Base-by-base conservation (phyloP, 2,888 invertebrate species). In the Oscheius myriophilus region DNA sequence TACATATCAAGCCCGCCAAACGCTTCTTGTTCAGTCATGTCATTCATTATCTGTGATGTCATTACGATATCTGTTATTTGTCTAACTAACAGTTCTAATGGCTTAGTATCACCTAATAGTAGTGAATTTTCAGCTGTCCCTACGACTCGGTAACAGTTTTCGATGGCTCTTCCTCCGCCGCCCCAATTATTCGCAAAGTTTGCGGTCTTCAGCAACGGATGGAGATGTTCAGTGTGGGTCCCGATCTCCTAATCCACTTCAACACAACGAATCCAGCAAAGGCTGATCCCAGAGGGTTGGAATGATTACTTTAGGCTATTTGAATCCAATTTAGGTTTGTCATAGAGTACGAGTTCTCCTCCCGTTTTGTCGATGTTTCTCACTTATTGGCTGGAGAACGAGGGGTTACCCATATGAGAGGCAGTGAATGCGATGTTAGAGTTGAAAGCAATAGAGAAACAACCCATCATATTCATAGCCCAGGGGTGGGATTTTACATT, bases 291-390 rank as follows among this genome's bases (percentile, higher is more conserved):
- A 92, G 96, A 88, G 98, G 97, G 87, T 98, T 96, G 90, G 94
- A 41, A 16, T n/a, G 25, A 21, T 21, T 26, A 39, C 23, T 39
- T 43, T 53, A 26, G 7, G 14, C 16, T 4, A 33, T 33, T 6
- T 46, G 12, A 46, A 26, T 16, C 16, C 23, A 25, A 9, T 61
- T 61, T 58, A 81, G 84, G 12, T 84, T 79, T 70, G 74, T 83
- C 90, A 96, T 95, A 88, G 94, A 95, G 89, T 98, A 94, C 90
- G 95, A 96, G 91, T 97, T 98, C 90, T 96, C 96, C 86, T 93
- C 95, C 89, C 92, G 93, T 90, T 97, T 96, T 90, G 96, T 97
- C 89, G 94, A 95, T 90, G 91, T 97, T 91, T 94, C 95, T 93
- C 89, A 91, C 91, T 67, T 86, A 57, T 69, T 86, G 9, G 73